Evolutionary conservation across 2,797 vertebrate genomes (phyloP).

Genomic region (Serranus cabrilla): DNA sequence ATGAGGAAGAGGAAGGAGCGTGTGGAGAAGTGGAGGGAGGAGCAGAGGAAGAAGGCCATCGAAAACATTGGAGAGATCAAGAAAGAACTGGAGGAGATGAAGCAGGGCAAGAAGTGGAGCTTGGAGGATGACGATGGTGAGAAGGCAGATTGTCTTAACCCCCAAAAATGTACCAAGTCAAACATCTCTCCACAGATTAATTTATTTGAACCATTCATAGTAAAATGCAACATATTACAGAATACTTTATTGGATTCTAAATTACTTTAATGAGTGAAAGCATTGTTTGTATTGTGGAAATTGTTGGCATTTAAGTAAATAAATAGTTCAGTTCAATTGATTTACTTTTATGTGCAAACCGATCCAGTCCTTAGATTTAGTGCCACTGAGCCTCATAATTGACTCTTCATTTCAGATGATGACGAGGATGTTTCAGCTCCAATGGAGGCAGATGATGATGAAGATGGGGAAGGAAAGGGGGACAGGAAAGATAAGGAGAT

Average conservation of each 20-base stretch:
- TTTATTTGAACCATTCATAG: background rate
- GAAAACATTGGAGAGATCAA: constrained; percentile 98
- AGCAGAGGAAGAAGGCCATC: constrained; percentile 97
- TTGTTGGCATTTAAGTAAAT: background rate
- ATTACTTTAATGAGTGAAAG: background rate
- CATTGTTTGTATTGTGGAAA: background rate
- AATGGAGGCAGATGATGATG: constrained; percentile 86
- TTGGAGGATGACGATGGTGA: constrained; percentile 98
- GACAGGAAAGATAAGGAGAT: constrained; percentile 75
- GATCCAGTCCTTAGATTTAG: background rate
- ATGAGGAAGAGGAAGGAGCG: constrained; percentile 99
- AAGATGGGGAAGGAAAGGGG: constrained; percentile 69
- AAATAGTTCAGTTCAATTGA: background rate
- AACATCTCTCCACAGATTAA: background rate
- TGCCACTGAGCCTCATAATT: background rate
- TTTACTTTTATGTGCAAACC: background rate
- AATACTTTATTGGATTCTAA: background rate
- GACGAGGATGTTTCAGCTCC: constrained; percentile 87
- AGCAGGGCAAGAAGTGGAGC: constrained; percentile 99
- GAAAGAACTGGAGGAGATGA: constrained; percentile 98
- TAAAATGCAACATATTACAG: too few relatives aligned
- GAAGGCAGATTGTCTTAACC: constrained; percentile 4
- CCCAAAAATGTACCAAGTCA: background rate
- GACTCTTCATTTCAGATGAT: constrained; percentile 85
- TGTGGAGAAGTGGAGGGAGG: constrained; percentile 98